Evolutionary conservation across 2,888 invertebrate species (phyloP).

Genomic region (Drosophila picticornis): DNA sequence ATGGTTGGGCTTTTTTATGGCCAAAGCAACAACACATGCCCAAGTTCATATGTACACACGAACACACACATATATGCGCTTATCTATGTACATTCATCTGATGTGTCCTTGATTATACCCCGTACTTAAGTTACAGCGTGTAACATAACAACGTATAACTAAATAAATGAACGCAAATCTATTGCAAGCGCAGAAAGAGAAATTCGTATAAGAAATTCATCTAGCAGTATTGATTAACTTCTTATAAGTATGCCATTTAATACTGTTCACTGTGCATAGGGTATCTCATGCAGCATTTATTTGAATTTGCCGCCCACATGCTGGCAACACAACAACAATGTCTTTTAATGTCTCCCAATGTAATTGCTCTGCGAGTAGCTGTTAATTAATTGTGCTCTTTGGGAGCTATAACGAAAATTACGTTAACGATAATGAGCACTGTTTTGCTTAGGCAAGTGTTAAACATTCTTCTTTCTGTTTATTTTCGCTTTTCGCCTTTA

Average conservation of each 20-base stretch:
- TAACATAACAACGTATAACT: not conserved
- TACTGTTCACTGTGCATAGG: not conserved
- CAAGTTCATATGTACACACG: not conserved
- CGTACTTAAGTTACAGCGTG: not conserved
- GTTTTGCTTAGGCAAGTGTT: constrained; percentile 17
- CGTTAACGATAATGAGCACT: constrained; percentile 14
- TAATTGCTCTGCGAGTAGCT: constrained; percentile 30
- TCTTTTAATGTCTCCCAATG: constrained; percentile 27
- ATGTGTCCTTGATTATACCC: constrained; percentile 32
- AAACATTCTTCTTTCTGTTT: constrained; percentile 14
- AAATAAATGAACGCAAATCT: not conserved
- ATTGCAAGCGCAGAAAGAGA: not conserved
- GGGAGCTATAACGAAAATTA: constrained; percentile 36
- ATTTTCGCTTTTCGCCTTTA: constrained; percentile 24
- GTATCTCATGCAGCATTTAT: not conserved
- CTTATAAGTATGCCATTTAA: not conserved
- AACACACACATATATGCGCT: not conserved
- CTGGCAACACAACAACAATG: constrained; percentile 23
- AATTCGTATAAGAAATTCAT: not conserved
- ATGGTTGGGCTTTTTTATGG: constrained; percentile 31
- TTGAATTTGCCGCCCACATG: constrained; percentile 4
- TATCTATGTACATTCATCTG: constrained; percentile 6
- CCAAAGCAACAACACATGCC: not conserved
- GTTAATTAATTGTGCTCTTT: constrained; percentile 49
- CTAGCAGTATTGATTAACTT: not conserved